Evolutionary conservation across 1,140 invertebrate genomes (phyloP).

Genomic region (Lerema accius): DNA sequence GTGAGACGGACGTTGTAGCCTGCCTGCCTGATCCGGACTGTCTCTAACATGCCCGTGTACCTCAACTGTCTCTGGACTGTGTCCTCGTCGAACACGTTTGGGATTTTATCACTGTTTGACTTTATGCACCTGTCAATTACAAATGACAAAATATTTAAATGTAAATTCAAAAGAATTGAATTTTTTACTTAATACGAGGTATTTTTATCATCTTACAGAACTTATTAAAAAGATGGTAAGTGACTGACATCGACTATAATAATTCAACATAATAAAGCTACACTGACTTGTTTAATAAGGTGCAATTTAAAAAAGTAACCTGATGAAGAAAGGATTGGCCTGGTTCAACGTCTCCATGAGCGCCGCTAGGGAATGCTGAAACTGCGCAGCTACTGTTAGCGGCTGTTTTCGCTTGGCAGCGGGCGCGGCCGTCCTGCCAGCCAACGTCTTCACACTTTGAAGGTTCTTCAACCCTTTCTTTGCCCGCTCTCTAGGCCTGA

Average conservation of each 20-base stretch:
- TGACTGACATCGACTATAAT: too few relatives aligned
- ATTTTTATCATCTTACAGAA: too few relatives aligned
- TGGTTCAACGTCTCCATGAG: constrained; percentile 97
- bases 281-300: background rate
- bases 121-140: constrained; percentile 90
- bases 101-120: constrained; percentile 95
- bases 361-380: constrained; percentile 94
- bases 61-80: constrained; percentile 94
- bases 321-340: constrained; percentile 98
- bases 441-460: constrained; percentile 94
- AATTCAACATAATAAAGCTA: constrained; percentile 2
- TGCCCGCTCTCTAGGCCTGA: constrained; percentile 89
- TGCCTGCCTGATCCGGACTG: constrained; percentile 96
- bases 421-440: constrained; percentile 86
- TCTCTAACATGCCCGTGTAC: constrained; percentile 98
- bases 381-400: constrained; percentile 96
- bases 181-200: too few relatives aligned
- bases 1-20: constrained; percentile 97
- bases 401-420: constrained; percentile 93
- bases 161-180: too few relatives aligned
- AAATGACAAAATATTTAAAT: too few relatives aligned
- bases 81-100: constrained; percentile 96
- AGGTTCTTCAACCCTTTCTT: constrained; percentile 94
- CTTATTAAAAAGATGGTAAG: too few relatives aligned
- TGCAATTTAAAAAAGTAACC: constrained; percentile 68